A percentile compares a stretch with the other conserved stretches of the same genome.
Evolutionary conservation across 2,113 vertebrate species (phyloP).

Genomic region (Notechis scutatus): DNA sequence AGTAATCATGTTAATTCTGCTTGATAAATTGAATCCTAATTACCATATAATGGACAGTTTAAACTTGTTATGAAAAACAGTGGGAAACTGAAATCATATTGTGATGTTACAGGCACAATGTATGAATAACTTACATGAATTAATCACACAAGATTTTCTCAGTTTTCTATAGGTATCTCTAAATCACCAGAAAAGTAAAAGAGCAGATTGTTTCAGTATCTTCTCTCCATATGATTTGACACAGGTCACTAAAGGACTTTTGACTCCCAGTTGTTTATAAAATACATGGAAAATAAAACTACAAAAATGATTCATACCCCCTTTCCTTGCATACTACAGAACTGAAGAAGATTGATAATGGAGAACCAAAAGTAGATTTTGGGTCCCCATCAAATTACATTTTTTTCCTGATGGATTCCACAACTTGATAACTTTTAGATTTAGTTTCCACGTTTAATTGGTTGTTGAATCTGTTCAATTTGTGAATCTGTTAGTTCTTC

Average conservation of each 20-base stretch:
- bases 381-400: neutral
- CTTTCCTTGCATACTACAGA: neutral
- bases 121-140: neutral
- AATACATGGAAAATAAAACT: neutral
- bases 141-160: neutral
- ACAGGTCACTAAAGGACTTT: neutral
- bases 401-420: neutral
- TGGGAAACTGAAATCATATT: neutral
- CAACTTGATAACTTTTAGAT: neutral
- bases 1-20: neutral
- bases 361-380: neutral
- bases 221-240: neutral
- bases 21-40: slow-evolving; percentile 15
- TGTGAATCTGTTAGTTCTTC: neutral
- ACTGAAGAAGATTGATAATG: neutral
- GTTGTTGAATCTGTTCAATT: neutral
- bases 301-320: too few relatives aligned
- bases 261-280: neutral
- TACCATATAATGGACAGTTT: slow-evolving; percentile 5
- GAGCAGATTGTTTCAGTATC: neutral
- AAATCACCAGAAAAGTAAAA: neutral
- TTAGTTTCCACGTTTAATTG: neutral
- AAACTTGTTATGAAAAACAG: slow-evolving; percentile 24
- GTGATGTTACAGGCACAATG: neutral
- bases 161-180: slow-evolving; percentile 17